Base-by-base conservation (phyloP, 92 coral and sea anemone genomes). In the Actinernus sp. region DNA sequence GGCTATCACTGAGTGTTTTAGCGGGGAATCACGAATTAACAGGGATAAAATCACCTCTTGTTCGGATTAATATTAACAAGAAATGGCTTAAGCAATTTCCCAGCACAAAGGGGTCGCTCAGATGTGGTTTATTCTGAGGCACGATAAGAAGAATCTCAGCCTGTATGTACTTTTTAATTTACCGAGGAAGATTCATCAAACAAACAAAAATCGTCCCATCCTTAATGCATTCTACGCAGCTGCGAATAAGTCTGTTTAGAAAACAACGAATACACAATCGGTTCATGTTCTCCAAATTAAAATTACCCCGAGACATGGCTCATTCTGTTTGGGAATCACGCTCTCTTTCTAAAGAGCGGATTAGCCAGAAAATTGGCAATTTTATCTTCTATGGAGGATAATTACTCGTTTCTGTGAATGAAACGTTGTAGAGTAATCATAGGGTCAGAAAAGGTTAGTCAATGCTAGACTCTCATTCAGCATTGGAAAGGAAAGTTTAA, bases 341-440 rank as follows among this genome's bases (percentile, higher is more conserved):
- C 13, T 51, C 30, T 13, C 31, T 51, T 51, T 51, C 30, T 0
- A 41, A 39, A 44, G 17, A 40, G 0, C n/a, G 38, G 52, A 61
- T 39, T 40, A 61, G 53, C 31, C 9, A 9, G 36, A 13, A 61
- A 39, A 61, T 40, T 61, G 67, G 67, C 44, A 25, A 40, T 61
- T 24, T 24, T 41, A 61, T 61, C 24, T 0, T 17, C 3, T 18
- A 3, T 49, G 4, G 55, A 3, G 39, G 26, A 41, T 61, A 61
- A 61, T 61, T 61, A 61, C 67, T 39, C 29, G n/a, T 33, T 61
- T 61, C 8, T 28, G 16, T 44, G 6, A 13, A 19, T 3, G 39
- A 19, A 16, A 18, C 31, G 55, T 4, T 8, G 32, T 27, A 63
- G 53, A 45, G 23, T 44, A 44, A 43, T 44, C 70, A 63, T 7